Base-by-base conservation (phyloP, 2,797 vertebrate genomes). In the Micromesistius poutassou region DNA sequence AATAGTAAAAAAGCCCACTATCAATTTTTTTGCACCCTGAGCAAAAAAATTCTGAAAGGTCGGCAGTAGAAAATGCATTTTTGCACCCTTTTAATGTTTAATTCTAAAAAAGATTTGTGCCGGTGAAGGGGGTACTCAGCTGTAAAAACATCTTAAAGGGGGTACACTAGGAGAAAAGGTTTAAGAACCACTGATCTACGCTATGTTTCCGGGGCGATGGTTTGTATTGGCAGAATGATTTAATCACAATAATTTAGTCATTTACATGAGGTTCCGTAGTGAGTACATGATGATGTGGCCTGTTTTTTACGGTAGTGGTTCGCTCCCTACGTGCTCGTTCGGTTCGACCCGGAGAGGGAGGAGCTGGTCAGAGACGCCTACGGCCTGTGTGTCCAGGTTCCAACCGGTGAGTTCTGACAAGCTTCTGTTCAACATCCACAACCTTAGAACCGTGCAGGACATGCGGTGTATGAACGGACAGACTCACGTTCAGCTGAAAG, bases 291-390 rank as follows among this genome's bases (percentile, higher is more conserved):
- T 68, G 25, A 68, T 12, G 8, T 28, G n/a, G 12, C 12, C 28
- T 68, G n/a, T 5, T 68, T 28, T 68, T 2, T 28, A 2, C 10
- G 62, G 62, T 28, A 68, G 62, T 12, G 62, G 62, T 2, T 10
- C 25, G 0, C n/a, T 7, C 36, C 72, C n/a, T 74, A 42, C 10
- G 38, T 22, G 25, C 72, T 74, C 1, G 35, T 40, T 42, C 3
- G 42, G 72, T 95, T 95, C 8, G 93, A 95, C 5, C 78, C 90
- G 80, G 94, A 95, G 80, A 93, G 84, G 82, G 94, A 92, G 74
- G 93, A 93, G 77, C 93, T 94, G 2, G 72, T 94, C n/a, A 87
- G 90, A 79, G 91, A 95, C 83, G 89, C 87, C 79, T 88, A 89
- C 75, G 94, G 94, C 74, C 91, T 91, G 55, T 95, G 94, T 86